phyloP scores from a whole-genome alignment of 2,113 vertebrate genomes.

The Montifringilla adamsi region DNA sequence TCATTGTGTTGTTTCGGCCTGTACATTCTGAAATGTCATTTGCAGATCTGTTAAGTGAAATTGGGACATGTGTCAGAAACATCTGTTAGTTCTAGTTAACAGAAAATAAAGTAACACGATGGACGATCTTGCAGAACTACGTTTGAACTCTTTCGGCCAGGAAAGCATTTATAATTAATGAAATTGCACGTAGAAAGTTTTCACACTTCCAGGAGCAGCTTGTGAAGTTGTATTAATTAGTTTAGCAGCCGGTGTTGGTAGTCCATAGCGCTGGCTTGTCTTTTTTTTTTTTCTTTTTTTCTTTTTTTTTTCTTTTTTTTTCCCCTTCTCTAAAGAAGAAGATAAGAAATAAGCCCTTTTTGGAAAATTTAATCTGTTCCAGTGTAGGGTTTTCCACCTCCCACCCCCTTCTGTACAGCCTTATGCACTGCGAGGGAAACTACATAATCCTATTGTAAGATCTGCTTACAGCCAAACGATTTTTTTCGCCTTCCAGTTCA shows the following conservation, averaged over 20 bases:
- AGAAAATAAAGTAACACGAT: slow-evolving; percentile 53
- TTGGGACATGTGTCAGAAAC: slow-evolving; percentile 71
- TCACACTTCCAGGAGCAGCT: slow-evolving; percentile 64
- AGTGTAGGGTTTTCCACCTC: slow-evolving; percentile 21
- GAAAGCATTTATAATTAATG: slow-evolving; percentile 70
- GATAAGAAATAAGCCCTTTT: slow-evolving; percentile 61
- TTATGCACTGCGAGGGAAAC: slow-evolving; percentile 52
- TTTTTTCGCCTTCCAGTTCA: slow-evolving; percentile 43
- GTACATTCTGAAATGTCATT: slow-evolving; percentile 71
- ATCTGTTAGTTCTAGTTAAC: slow-evolving; percentile 71
- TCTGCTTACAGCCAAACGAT: slow-evolving; percentile 53
- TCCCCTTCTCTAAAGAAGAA: neutral
- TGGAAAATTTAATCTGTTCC: slow-evolving; percentile 53
- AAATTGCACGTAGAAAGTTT: slow-evolving; percentile 70
- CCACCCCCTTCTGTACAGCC: slow-evolving; percentile 10
- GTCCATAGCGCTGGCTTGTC: neutral
- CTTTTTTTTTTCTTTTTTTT: neutral
- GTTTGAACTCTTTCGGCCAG: slow-evolving; percentile 63
- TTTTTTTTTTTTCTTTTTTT: neutral
- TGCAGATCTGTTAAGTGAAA: slow-evolving; percentile 66
- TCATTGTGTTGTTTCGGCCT: slow-evolving; percentile 37
- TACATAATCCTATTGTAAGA: slow-evolving; percentile 65
- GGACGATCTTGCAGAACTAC: slow-evolving; percentile 38
- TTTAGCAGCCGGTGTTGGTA: slow-evolving; percentile 64
- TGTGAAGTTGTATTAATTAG: slow-evolving; percentile 74